A percentile compares a stretch with the other conserved stretches of the same genome.
Evolutionary conservation across 2,113 vertebrate genomes (phyloP).

Genomic region (Trachemys scripta): DNA sequence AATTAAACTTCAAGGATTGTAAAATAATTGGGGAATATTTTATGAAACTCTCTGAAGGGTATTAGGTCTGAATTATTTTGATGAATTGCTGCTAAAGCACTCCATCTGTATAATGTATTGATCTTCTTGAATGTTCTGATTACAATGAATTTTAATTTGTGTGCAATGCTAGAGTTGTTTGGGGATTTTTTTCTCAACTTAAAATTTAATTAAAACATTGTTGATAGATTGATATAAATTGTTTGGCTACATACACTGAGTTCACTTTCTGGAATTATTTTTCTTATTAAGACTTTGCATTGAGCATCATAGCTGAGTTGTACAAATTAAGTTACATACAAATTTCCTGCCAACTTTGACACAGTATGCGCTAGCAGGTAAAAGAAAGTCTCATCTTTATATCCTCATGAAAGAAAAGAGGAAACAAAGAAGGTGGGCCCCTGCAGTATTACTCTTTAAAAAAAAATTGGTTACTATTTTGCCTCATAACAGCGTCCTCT

Average conservation of each 20-base stretch:
- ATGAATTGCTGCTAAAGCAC: constrained; percentile 58
- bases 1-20: constrained; percentile 58
- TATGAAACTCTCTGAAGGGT: constrained; percentile 25
- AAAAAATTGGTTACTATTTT: neutral
- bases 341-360: neutral
- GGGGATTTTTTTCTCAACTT: constrained; percentile 36
- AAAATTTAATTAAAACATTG: constrained; percentile 60
- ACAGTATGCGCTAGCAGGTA: neutral
- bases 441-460: neutral
- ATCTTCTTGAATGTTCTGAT: constrained; percentile 43
- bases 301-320: neutral
- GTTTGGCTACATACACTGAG: constrained; percentile 13
- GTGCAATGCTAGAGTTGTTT: neutral
- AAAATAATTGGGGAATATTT: constrained; percentile 56
- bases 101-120: constrained; percentile 51
- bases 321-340: neutral
- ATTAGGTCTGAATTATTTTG: constrained; percentile 49
- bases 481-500: neutral
- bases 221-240: constrained; percentile 26
- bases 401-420: neutral
- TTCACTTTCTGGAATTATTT: constrained; percentile 14
- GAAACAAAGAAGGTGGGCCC: neutral
- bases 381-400: neutral
- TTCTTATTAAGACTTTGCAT: constrained; percentile 16
- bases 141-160: constrained; percentile 56